A percentile compares a stretch with the other conserved stretches of the same genome.
These are phyloP conservation scores for Drosophila mettleri DNA, from an alignment of 2,888 invertebrate genomes.

Conservation along the genomic window DNA sequence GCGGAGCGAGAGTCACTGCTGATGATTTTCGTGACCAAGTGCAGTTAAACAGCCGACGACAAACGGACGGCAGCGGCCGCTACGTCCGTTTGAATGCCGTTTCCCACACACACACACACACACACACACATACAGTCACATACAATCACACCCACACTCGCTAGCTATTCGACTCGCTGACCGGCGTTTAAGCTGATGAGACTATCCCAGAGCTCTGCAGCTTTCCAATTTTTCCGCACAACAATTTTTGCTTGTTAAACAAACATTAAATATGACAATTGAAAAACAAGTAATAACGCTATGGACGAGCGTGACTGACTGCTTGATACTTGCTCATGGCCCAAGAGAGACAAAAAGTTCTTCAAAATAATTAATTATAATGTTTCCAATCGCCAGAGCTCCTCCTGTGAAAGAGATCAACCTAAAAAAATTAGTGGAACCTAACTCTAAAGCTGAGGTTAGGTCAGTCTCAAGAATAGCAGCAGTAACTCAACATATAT, in stretches of 20 bases:
- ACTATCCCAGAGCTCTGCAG: constrained; percentile 17
- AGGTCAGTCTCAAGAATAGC: no score
- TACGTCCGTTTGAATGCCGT: constrained; percentile 53
- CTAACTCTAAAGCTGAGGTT: no score
- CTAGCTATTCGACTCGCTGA: constrained; percentile 20
- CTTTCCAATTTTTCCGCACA: constrained; percentile 33
- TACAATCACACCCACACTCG: constrained; percentile 5
- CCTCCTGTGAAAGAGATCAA: no score
- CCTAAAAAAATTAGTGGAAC: no score
- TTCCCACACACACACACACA: constrained; percentile 28
- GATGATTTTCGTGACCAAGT: constrained; percentile 81
- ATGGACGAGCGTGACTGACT: neutral
- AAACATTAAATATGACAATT: constrained; percentile 19
- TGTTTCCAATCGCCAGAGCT: no score
- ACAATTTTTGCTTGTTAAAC: constrained; percentile 13
- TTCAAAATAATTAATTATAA: no score
- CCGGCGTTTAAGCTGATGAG: constrained; percentile 61
- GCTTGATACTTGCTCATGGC: no score
- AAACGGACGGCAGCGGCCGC: constrained; percentile 62
- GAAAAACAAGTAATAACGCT: neutral
- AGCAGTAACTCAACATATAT: no score
- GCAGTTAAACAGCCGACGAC: constrained; percentile 78
- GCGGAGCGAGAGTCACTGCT: constrained; percentile 23
- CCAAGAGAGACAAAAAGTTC: no score
- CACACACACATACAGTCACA: constrained; percentile 2